Evolutionary conservation across 2,113 vertebrate species (phyloP).

Genomic region (Pithys albifrons): DNA sequence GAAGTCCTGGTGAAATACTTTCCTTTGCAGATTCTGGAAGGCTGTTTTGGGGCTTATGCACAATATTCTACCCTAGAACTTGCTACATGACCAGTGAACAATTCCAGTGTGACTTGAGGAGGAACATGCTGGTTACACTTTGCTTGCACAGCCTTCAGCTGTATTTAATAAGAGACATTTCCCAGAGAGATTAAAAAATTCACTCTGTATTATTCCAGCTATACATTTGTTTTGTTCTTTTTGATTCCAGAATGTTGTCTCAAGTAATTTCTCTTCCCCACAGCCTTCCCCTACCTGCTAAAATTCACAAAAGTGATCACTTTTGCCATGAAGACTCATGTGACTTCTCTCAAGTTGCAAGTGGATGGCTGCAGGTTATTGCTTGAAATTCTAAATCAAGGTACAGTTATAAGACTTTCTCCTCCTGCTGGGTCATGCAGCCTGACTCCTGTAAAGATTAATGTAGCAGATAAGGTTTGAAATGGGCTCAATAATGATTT

Average conservation of each 20-base stretch:
- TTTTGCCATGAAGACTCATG: constrained; percentile 52
- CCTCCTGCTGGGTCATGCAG: not conserved
- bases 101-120: not conserved
- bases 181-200: not conserved
- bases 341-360: constrained; percentile 47
- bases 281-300: constrained; percentile 7
- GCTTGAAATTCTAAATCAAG: constrained; percentile 57
- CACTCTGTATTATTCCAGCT: not conserved
- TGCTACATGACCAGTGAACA: not conserved
- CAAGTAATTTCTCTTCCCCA: not conserved
- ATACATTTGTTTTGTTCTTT: not conserved
- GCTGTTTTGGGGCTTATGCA: not conserved
- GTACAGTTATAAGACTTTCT: not conserved
- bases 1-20: not conserved
- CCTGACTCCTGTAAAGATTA: not conserved
- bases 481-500: not conserved
- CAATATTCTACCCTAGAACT: not conserved
- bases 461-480: not conserved
- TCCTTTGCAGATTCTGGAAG: not conserved
- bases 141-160: not conserved
- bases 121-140: not conserved
- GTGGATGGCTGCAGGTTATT: constrained; percentile 60
- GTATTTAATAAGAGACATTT: not conserved
- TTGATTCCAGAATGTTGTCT: not conserved
- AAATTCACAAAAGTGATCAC: constrained; percentile 8